Evolutionary conservation across 2,797 vertebrate species (phyloP).

Genomic region (Podargus strigoides): DNA sequence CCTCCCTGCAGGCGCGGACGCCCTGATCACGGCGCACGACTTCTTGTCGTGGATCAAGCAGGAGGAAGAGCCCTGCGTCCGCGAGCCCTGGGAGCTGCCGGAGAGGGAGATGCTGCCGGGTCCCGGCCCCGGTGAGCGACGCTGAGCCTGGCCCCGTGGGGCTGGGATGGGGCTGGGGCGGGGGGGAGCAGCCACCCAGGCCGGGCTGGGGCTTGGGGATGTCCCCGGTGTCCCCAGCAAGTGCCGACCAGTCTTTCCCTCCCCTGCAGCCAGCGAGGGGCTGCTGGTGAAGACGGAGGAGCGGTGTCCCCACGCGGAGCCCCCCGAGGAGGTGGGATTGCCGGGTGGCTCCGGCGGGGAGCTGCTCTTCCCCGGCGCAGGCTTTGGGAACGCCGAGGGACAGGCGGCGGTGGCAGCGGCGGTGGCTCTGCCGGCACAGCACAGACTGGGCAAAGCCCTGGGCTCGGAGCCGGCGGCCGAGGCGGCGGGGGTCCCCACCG

Average conservation of each 20-base stretch:
- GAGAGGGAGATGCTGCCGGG: constrained; percentile 72
- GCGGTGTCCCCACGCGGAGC: constrained; percentile 33
- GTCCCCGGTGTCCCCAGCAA: accelerated
- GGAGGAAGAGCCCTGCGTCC: constrained; percentile 73
- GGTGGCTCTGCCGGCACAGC: not conserved
- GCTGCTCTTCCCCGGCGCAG: constrained; percentile 19
- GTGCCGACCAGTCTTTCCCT: not conserved
- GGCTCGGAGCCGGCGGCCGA: not conserved
- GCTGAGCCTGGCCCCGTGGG: no score
- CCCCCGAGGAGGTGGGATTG: constrained; percentile 31
- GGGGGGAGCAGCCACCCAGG: not conserved
- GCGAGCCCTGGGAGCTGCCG: constrained; percentile 69
- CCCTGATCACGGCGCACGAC: constrained; percentile 75
- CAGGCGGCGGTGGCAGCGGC: not conserved
- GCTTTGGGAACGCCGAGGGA: constrained; percentile 42
- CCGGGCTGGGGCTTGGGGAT: not conserved
- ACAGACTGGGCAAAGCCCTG: constrained; percentile 37
- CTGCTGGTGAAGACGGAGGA: constrained; percentile 67
- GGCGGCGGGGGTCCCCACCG: not conserved
- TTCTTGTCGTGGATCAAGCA: constrained; percentile 80
- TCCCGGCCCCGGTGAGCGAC: constrained; percentile 62
- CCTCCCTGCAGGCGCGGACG: constrained; percentile 29
- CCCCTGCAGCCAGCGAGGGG: constrained; percentile 34
- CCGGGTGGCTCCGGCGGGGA: constrained; percentile 48
- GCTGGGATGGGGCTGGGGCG: no score